Evolutionary conservation across 2,797 vertebrate species (phyloP).

Genomic region (Siniperca obscura): DNA sequence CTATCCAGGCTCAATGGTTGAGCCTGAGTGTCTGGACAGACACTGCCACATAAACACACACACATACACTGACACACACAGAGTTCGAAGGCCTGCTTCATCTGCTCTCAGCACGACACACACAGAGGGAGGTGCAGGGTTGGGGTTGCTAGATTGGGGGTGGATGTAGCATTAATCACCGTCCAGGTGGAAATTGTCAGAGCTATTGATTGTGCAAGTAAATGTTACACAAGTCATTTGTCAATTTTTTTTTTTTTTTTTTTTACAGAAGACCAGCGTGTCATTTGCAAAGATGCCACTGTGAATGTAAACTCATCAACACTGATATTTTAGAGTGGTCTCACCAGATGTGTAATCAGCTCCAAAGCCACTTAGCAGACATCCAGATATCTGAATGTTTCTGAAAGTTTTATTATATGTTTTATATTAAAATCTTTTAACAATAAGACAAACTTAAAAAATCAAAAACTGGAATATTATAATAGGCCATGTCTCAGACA

Average conservation of each 20-base stretch:
- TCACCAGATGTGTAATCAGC: conserved; percentile 22
- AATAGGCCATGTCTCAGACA: background rate
- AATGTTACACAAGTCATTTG: conserved; percentile 97
- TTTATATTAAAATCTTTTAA: conserved; percentile 12
- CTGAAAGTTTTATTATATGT: conserved; percentile 4
- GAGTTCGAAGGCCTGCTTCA: conserved; percentile 72
- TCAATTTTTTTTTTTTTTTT: conserved; percentile 85
- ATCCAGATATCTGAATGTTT: background rate
- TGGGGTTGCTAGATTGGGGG: conserved; percentile 77
- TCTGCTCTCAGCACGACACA: conserved; percentile 84
- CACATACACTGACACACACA: conserved; percentile 21
- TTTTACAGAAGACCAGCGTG: conserved; percentile 82
- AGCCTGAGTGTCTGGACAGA: conserved; percentile 54
- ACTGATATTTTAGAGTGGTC: conserved; percentile 28
- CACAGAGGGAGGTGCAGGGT: conserved; percentile 77
- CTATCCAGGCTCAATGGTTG: conserved; percentile 48
- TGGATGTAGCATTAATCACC: conserved; percentile 91
- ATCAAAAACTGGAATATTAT: background rate
- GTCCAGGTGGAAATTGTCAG: conserved; percentile 94
- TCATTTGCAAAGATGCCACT: conserved; percentile 78
- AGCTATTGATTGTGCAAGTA: conserved; percentile 94
- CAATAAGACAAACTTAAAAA: background rate
- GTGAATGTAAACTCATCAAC: conserved; percentile 65
- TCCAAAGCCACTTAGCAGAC: background rate
- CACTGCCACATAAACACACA: conserved; percentile 33